A percentile compares a stretch with the other conserved stretches of the same genome.
Evolutionary conservation across 2,797 vertebrate genomes (phyloP).

Genomic region (Argyrosomus regius): DNA sequence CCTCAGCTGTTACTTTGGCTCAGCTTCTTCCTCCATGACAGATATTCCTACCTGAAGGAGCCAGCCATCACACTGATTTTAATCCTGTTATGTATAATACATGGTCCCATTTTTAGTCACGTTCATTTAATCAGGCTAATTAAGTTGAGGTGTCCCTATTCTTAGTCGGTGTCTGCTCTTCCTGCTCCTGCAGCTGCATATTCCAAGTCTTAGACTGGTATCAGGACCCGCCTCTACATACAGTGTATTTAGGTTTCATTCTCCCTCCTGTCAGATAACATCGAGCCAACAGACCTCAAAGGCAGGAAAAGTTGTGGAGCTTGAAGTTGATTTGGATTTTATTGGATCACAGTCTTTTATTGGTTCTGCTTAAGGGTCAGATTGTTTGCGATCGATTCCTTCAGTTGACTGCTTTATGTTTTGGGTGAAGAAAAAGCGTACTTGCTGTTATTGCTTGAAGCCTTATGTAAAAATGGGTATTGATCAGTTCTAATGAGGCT

Average conservation of each 20-base stretch:
- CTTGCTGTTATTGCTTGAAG: constrained; percentile 21
- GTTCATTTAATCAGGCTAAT: constrained; percentile 68
- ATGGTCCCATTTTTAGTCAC: constrained; percentile 67
- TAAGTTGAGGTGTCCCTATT: constrained; percentile 55
- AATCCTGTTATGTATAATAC: constrained; percentile 60
- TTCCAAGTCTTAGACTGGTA: constrained; percentile 22
- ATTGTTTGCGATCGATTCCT: constrained; percentile 60
- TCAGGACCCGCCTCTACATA: not conserved
- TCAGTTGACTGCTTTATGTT: constrained; percentile 32
- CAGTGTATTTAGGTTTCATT: constrained; percentile 14
- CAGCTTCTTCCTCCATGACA: constrained; percentile 13
- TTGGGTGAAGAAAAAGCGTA: constrained; percentile 34
- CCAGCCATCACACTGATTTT: constrained; percentile 42
- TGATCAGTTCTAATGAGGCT: constrained; percentile 35
- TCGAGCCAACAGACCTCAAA: constrained; percentile 31
- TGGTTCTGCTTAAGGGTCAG: constrained; percentile 49
- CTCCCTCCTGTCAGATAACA: constrained; percentile 25
- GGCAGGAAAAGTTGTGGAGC: constrained; percentile 41
- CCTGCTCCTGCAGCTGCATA: constrained; percentile 15
- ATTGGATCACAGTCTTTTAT: constrained; percentile 47
- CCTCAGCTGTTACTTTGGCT: constrained; percentile 29
- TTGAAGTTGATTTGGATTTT: constrained; percentile 61
- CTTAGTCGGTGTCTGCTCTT: constrained; percentile 42
- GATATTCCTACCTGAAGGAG: constrained; percentile 39
- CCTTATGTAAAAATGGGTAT: constrained; percentile 30